A percentile compares a stretch with the other conserved stretches of the same genome.
phyloP scores from a whole-genome alignment of 2,888 invertebrate species.

The Dendrolimus pini region DNA sequence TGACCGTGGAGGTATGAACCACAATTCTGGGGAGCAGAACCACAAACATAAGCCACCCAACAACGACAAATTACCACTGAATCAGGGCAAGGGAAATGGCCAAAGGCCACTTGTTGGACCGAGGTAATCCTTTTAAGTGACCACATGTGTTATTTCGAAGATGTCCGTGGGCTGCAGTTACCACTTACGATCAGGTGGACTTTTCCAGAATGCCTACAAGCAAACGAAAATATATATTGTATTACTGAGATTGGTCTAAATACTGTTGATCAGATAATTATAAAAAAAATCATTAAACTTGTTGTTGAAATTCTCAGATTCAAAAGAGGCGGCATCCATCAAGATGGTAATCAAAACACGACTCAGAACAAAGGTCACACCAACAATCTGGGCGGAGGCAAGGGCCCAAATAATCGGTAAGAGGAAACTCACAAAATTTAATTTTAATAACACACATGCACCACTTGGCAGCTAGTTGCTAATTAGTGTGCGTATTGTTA shows the following conservation, averaged over 20 bases:
- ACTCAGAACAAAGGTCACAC: constrained; percentile 44
- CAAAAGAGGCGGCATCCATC: constrained; percentile 56
- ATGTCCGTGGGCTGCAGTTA: too few species aligned
- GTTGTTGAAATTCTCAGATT: constrained; percentile 30
- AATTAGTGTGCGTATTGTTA: too few species aligned
- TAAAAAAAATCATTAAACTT: too few species aligned
- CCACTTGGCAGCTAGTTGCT: too few species aligned
- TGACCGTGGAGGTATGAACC: constrained; percentile 32
- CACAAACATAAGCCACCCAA: constrained; percentile 42
- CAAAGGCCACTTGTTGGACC: constrained; percentile 59
- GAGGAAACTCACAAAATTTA: constrained; percentile 5
- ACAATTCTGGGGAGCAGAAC: constrained; percentile 21
- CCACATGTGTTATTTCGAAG: too few species aligned
- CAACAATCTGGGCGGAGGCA: constrained; percentile 47
- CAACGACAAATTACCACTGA: constrained; percentile 35
- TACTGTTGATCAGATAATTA: too few species aligned
- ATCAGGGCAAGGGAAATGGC: constrained; percentile 42
- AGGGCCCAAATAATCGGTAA: constrained; percentile 61
- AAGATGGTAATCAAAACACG: constrained; percentile 42
- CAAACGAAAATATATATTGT: too few species aligned
- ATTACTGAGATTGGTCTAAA: too few species aligned
- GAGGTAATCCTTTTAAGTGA: constrained; percentile 26
- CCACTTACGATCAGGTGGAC: too few species aligned
- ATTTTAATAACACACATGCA: too few species aligned
- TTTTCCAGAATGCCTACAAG: too few species aligned